Evolutionary conservation across 2,888 invertebrate species (phyloP).

Genomic region (Pedicia rivosa): DNA sequence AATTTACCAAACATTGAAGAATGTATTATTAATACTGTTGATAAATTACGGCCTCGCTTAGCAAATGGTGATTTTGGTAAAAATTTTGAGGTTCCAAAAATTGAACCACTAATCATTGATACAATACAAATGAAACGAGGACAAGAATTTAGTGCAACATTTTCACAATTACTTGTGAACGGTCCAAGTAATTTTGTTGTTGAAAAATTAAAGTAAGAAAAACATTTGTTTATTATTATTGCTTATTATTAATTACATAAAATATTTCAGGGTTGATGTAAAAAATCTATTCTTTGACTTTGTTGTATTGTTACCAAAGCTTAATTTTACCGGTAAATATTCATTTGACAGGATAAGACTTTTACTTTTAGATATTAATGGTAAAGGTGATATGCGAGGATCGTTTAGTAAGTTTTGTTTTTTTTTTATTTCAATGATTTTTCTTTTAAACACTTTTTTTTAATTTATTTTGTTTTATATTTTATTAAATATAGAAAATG

Average conservation of each 20-base stretch:
- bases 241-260: constrained; percentile 3
- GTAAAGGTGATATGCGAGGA: constrained; percentile 26
- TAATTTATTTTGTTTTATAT: constrained; percentile 3
- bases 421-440: not conserved
- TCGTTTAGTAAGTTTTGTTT: constrained; percentile 18
- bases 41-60: constrained; percentile 22
- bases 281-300: constrained; percentile 25
- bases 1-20: constrained; percentile 24
- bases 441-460: not conserved
- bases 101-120: constrained; percentile 25
- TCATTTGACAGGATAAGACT: constrained; percentile 24
- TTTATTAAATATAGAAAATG: constrained; percentile 21
- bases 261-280: constrained; percentile 22
- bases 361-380: constrained; percentile 25
- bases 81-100: constrained; percentile 24
- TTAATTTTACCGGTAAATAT: constrained; percentile 27
- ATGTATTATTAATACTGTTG: constrained; percentile 26
- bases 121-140: constrained; percentile 26
- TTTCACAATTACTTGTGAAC: constrained; percentile 22
- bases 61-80: constrained; percentile 27
- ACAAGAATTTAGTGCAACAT: constrained; percentile 25
- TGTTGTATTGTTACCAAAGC: constrained; percentile 23
- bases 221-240: not conserved
- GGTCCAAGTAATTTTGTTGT: constrained; percentile 30
- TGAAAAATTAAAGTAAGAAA: constrained; percentile 23